These are phyloP conservation scores for Sinella curviseta DNA, from an alignment of 1,140 invertebrate genomes.

Conservation along the genomic window DNA sequence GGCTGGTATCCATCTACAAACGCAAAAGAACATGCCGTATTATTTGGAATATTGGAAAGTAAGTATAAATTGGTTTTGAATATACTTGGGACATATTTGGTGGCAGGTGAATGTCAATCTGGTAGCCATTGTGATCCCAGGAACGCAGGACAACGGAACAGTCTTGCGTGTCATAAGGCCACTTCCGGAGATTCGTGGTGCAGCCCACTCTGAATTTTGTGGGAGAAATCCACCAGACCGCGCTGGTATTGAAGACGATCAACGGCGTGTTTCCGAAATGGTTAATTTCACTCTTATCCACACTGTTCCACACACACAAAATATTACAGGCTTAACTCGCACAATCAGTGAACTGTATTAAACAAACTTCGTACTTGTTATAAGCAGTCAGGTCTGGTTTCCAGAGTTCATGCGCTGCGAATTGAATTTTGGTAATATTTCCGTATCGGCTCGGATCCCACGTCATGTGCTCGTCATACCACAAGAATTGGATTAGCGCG, in stretches of 20 bases:
- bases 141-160: constrained; percentile 46
- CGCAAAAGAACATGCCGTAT: no score
- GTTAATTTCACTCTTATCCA: constrained; percentile 47
- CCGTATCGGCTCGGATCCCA: constrained; percentile 34
- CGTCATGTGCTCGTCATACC: constrained; percentile 28
- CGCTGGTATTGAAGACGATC: constrained; percentile 24
- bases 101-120: constrained; percentile 36
- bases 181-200: constrained; percentile 41
- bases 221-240: constrained; percentile 43
- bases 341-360: no score
- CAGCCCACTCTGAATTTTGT: constrained; percentile 47
- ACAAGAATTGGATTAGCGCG: constrained; percentile 38
- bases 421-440: constrained; percentile 15
- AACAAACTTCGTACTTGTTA: constrained; percentile 38
- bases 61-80: no score
- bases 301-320: constrained; percentile 27
- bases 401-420: constrained; percentile 31
- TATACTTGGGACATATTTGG: constrained; percentile 36
- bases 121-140: constrained; percentile 47
- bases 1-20: no score
- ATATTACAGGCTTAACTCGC: no score
- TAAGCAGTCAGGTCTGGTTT: constrained; percentile 32
- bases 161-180: constrained; percentile 49
- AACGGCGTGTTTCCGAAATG: constrained; percentile 47
- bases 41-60: no score